A percentile compares a stretch with the other conserved stretches of the same genome.
Evolutionary conservation across 1,140 invertebrate genomes (phyloP).

Genomic region (Drosophila asahinai): DNA sequence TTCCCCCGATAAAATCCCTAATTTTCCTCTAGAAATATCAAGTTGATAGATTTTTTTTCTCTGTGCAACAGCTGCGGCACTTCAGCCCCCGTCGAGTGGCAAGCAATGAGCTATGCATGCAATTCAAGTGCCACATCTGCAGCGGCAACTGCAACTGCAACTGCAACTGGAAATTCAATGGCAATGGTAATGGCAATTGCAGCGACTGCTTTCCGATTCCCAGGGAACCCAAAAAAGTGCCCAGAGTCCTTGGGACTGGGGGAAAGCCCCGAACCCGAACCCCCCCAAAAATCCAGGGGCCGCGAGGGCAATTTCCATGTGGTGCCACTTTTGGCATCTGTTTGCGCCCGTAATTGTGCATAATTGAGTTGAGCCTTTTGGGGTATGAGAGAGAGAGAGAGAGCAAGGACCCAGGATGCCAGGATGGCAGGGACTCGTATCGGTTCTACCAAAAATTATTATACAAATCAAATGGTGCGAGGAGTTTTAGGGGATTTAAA

Average conservation of each 20-base stretch:
- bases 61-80: constrained; percentile 30
- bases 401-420: not conserved
- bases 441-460: not conserved
- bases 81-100: constrained; percentile 64
- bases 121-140: constrained; percentile 76
- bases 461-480: not conserved
- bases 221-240: constrained; percentile 62
- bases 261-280: not conserved
- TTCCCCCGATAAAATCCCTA: no score
- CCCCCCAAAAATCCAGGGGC: constrained; percentile 3
- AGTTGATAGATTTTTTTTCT: not conserved
- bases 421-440: not conserved
- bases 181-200: constrained; percentile 44
- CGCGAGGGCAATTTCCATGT: constrained; percentile 15
- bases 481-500: not conserved
- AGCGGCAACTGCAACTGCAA: constrained; percentile 11
- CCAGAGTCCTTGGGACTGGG: constrained; percentile 14
- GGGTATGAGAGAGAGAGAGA: no score
- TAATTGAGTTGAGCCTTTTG: constrained; percentile 69
- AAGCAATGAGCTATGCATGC: constrained; percentile 81
- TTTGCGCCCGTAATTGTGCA: constrained; percentile 80
- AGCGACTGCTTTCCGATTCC: constrained; percentile 27
- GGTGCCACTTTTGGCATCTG: constrained; percentile 46
- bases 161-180: constrained; percentile 26
- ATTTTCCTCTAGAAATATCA: no score